Conservation (phyloP, 2,113 vertebrate species). For the Rhinogobius similis region DNA sequence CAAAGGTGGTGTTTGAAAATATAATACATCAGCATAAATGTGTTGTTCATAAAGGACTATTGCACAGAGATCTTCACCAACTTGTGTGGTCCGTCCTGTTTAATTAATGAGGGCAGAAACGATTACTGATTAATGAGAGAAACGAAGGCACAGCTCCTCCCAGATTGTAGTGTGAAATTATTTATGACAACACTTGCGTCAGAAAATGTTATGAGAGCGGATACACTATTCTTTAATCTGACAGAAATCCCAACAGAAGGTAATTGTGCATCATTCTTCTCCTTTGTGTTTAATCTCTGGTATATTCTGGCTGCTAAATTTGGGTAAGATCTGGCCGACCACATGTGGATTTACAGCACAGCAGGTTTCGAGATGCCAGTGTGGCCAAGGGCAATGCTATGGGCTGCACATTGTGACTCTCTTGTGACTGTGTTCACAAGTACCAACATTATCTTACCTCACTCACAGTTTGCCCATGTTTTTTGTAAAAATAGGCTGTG, state of each 20-base stretch:
- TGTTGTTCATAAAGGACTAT: conserved; percentile 19
- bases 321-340: conserved; percentile 29
- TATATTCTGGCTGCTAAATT: conserved; percentile 18
- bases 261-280: conserved; percentile 24
- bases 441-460: conserved; percentile 53
- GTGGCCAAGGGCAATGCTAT: conserved; percentile 21
- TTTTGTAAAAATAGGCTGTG: conserved; percentile 52
- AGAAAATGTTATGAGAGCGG: conserved; percentile 21
- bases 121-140: conserved; percentile 32
- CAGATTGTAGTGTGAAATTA: conserved; percentile 44
- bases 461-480: conserved; percentile 57
- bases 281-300: conserved; percentile 16
- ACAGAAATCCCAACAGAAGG: conserved; percentile 14
- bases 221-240: conserved; percentile 29
- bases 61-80: conserved; percentile 8
- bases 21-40: not conserved
- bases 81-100: conserved; percentile 26
- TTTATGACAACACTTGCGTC: conserved; percentile 33
- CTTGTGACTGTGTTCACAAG: conserved; percentile 66
- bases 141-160: conserved; percentile 17
- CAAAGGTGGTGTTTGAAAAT: not conserved
- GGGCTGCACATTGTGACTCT: conserved; percentile 68
- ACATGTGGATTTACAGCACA: conserved; percentile 32
- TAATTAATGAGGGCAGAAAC: conserved; percentile 22
- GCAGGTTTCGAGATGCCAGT: conserved; percentile 51